phyloP scores from a whole-genome alignment of 2,888 invertebrate species.

The Charanyca ferruginea region DNA sequence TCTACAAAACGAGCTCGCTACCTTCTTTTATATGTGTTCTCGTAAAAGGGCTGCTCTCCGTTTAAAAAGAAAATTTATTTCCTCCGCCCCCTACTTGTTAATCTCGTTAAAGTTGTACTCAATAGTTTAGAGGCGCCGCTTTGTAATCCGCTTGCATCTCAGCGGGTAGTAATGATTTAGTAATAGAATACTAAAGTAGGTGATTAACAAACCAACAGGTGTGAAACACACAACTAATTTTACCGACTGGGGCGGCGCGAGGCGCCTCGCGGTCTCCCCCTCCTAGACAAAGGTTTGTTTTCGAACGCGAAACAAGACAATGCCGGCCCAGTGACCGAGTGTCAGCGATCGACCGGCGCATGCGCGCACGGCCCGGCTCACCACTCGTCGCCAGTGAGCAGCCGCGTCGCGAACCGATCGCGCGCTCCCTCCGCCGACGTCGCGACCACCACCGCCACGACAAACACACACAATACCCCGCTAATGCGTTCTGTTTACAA shows the following conservation, averaged over 20 bases:
- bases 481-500: constrained; percentile 66
- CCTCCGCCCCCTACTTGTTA: constrained; percentile 44
- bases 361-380: constrained; percentile 77
- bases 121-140: constrained; percentile 53
- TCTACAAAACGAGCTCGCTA: constrained; percentile 45
- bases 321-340: constrained; percentile 89
- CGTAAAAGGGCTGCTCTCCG: constrained; percentile 55
- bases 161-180: constrained; percentile 50
- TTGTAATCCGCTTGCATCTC: constrained; percentile 56
- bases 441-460: constrained; percentile 46
- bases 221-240: constrained; percentile 79
- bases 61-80: constrained; percentile 60
- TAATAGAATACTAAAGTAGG: constrained; percentile 57
- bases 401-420: constrained; percentile 55
- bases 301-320: constrained; percentile 77
- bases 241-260: constrained; percentile 78
- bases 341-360: constrained; percentile 88
- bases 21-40: constrained; percentile 58
- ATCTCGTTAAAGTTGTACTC: constrained; percentile 58
- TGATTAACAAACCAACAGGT: constrained; percentile 80
- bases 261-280: constrained; percentile 87
- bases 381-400: constrained; percentile 73
- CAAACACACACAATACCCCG: constrained; percentile 53
- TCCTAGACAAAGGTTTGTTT: constrained; percentile 88
- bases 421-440: constrained; percentile 56